Base-by-base conservation (phyloP, 1,140 invertebrate species). In the Drosophila malerkotliana region DNA sequence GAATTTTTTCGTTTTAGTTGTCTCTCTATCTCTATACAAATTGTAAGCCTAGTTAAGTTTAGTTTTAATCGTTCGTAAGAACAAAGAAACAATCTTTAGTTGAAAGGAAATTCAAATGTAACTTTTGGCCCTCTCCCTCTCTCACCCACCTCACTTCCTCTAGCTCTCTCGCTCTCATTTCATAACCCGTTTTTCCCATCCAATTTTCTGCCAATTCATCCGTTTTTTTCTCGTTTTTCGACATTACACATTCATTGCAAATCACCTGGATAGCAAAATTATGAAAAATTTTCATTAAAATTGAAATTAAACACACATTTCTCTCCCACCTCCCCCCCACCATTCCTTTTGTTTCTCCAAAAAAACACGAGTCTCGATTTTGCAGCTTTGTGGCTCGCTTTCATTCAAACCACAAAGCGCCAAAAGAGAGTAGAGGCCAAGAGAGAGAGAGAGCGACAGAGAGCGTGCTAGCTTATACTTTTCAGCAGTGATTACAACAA, bases 1-100 rank as follows among this genome's bases (percentile, higher is more conserved):
- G 45, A 7, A 61, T 37, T 64, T 82, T 82, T 77, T 82, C 67
- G 44, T 69, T 83, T 79, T 82, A 82, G 79, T 83, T 74, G 44
- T 37, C 34, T 37, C 34, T 37, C 34, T 37, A 37, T 37, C 34
- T 67, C 53, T 45, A 32, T 49, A 64, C 26, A 52, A 75, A 60
- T 76, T 77, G 62, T 83, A 83, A 73, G 56, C 64, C 47, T 71
- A 82, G 49, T 61, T 81, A 52, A 67, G 60, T 64, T 66, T 79
- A 83, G 64, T 72, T 55, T 47, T 47, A 47, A 21, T 74, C 69
- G 53, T 61, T 63, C 28, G 26, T 2, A 7, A 37, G 4, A 37
- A n/a, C 10, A 12, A 37, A 12, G 10, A 72, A 66, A 52, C 55
- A 14, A 3, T 12, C 5, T 72, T 68, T 52, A 32, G 14, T 52